These are phyloP conservation scores for Azemiops feae DNA, from an alignment of 2,113 vertebrate species.

Conservation along the genomic window DNA sequence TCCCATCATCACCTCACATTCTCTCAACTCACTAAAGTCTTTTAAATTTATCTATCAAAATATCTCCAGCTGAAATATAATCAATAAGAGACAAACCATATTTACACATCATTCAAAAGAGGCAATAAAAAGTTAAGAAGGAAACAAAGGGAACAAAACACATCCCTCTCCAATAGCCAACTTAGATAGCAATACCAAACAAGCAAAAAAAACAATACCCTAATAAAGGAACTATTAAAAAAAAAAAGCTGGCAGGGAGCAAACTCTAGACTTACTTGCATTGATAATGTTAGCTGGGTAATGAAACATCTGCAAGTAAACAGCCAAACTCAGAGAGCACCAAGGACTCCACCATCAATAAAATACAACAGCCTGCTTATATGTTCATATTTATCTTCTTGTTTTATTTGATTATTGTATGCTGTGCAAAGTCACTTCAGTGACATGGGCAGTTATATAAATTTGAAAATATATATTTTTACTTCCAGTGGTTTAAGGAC, in stretches of 20 bases:
- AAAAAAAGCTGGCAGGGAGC: background rate
- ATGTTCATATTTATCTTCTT: background rate
- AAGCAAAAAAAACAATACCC: background rate
- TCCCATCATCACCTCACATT: background rate
- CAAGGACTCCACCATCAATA: background rate
- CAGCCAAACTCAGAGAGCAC: background rate
- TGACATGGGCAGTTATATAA: too few species aligned
- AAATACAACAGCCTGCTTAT: background rate
- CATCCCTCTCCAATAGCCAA: background rate
- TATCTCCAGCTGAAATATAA: background rate
- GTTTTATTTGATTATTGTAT: too few species aligned
- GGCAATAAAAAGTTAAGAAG: background rate
- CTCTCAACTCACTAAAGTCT: background rate
- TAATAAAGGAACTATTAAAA: background rate
- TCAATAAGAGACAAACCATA: background rate
- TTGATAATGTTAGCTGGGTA: background rate
- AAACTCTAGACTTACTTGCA: background rate
- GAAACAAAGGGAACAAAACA: background rate
- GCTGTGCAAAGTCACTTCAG: too few species aligned
- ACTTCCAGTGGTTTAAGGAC: background rate
- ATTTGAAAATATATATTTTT: background rate
- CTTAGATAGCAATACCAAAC: background rate
- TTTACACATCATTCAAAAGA: background rate
- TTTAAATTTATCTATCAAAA: background rate
- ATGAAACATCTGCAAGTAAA: background rate